phyloP scores from a whole-genome alignment of 2,113 vertebrate species.

The Sapajus apella region DNA sequence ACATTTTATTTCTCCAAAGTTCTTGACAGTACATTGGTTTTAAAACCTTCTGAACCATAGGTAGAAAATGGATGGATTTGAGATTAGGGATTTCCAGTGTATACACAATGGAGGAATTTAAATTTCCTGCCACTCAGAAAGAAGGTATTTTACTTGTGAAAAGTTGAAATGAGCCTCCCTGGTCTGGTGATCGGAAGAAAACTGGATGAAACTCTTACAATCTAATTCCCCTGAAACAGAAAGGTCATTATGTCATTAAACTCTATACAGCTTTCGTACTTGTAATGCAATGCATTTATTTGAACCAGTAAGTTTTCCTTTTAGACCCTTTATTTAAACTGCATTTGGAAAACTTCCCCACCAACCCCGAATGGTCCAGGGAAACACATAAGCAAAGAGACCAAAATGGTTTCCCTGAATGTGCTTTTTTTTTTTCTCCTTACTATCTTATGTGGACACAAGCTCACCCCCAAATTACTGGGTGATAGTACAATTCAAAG shows the following conservation, averaged over 20 bases:
- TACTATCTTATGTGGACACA: background rate
- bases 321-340: conserved; percentile 24
- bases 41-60: background rate
- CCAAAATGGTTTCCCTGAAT: background rate
- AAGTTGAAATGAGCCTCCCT: background rate
- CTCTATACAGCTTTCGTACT: background rate
- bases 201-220: background rate
- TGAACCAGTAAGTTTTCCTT: background rate
- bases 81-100: background rate
- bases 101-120: background rate
- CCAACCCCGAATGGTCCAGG: background rate
- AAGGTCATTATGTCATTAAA: background rate
- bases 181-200: conserved; percentile 33
- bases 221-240: conserved; percentile 24
- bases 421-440: background rate
- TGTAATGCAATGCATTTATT: background rate
- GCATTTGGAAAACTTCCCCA: background rate
- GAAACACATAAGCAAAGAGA: conserved; percentile 17
- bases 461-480: background rate
- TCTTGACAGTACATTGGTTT: conserved; percentile 10
- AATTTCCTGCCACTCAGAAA: conserved; percentile 29
- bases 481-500: conserved; percentile 28
- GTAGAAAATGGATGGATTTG: background rate
- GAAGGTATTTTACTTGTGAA: conserved; percentile 20
- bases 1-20: conserved; percentile 23